These are phyloP conservation scores for Drosophila picticornis DNA, from an alignment of 2,888 invertebrate genomes.

Conservation along the genomic window DNA sequence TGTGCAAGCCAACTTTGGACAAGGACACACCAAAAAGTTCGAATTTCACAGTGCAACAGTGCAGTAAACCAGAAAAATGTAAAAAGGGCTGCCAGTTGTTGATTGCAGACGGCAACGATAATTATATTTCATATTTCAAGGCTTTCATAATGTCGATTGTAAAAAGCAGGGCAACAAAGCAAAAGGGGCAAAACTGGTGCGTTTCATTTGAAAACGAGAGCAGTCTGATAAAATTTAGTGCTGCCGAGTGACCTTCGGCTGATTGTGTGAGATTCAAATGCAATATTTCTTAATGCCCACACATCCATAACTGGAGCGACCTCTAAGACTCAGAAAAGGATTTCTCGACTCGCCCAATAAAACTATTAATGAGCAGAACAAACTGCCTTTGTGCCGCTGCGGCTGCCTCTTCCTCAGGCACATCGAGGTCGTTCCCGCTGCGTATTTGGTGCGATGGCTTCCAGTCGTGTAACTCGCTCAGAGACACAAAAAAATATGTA, in stretches of 20 bases:
- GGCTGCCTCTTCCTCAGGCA: conserved; percentile 14
- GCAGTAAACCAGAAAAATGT: conserved; percentile 9
- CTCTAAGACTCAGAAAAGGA: conserved; percentile 55
- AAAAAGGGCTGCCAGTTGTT: conserved; percentile 2
- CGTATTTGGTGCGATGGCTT: conserved; percentile 75
- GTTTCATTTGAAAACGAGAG: conserved; percentile 64
- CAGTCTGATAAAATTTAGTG: conserved; percentile 62
- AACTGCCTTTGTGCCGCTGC: conserved; percentile 65
- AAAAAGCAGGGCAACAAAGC: conserved; percentile 34
- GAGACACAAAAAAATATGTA: not conserved
- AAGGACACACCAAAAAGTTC: conserved; percentile 56
- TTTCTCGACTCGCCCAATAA: conserved; percentile 64
- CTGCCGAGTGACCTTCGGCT: conserved; percentile 69
- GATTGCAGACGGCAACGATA: conserved; percentile 26
- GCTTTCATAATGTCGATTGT: conserved; percentile 53
- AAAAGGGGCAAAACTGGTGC: conserved; percentile 19
- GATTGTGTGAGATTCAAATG: conserved; percentile 61
- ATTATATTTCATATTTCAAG: conserved; percentile 62
- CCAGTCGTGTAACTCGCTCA: conserved; percentile 61
- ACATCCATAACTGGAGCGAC: conserved; percentile 61
- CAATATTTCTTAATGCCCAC: conserved; percentile 72
- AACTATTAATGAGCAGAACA: conserved; percentile 82
- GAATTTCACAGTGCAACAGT: conserved; percentile 33
- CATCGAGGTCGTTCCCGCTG: conserved; percentile 77
- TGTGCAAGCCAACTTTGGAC: conserved; percentile 2